phyloP scores from a whole-genome alignment of 2,797 vertebrate species.

The Leuciscus waleckii region DNA sequence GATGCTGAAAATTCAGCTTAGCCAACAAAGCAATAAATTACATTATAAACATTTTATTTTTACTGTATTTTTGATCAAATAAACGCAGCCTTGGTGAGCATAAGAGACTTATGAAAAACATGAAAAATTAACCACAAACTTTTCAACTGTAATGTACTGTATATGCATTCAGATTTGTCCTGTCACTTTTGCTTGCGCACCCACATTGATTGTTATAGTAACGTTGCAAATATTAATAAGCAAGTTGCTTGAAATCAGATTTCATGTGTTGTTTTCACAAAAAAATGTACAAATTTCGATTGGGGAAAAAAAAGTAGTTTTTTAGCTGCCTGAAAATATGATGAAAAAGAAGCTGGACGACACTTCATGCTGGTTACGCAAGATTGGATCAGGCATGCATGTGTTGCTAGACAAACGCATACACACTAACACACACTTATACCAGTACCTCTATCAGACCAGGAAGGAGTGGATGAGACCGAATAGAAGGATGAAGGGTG shows the following conservation, averaged over 20 bases:
- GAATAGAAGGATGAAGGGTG: constrained; percentile 68
- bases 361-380: background rate
- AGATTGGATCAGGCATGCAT: constrained; percentile 10
- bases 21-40: too few species aligned
- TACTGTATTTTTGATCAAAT: too few species aligned
- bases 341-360: background rate
- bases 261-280: background rate
- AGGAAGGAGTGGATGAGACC: constrained; percentile 69
- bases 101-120: too few species aligned
- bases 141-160: background rate
- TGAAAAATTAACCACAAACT: background rate
- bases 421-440: constrained; percentile 21
- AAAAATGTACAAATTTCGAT: background rate
- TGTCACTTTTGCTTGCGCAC: background rate
- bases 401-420: background rate
- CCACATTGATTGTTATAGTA: background rate
- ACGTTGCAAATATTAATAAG: background rate
- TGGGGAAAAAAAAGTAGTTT: fast-evolving
- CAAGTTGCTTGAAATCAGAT: background rate
- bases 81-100: too few species aligned
- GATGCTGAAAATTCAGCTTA: too few species aligned
- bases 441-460: constrained; percentile 75
- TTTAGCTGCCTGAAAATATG: background rate
- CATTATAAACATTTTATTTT: too few species aligned
- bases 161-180: background rate